These are phyloP conservation scores for Melierax canorus DNA, from an alignment of 2,113 vertebrate species.

Conservation along the genomic window DNA sequence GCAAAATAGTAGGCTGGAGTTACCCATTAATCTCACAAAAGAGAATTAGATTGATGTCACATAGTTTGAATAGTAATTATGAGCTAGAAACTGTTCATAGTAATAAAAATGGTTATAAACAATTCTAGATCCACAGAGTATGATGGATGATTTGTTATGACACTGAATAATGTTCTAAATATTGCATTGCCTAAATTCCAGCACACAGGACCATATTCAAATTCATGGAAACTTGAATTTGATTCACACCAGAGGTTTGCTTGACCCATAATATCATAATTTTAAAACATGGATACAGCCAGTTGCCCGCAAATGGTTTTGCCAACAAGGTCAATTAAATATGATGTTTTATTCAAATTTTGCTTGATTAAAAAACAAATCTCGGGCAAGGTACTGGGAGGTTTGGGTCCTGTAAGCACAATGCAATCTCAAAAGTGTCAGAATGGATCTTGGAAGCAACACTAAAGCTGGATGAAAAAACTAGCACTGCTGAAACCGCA, in stretches of 20 bases:
- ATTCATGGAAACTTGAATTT: not conserved
- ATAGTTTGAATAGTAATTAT: slow-evolving; percentile 2
- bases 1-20: not conserved
- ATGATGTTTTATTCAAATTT: not conserved
- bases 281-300: not conserved
- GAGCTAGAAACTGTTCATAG: not conserved
- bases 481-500: not conserved
- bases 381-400: not conserved
- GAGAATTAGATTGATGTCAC: slow-evolving; percentile 19
- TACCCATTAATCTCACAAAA: slow-evolving; percentile 14
- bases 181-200: not conserved
- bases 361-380: not conserved
- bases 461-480: not conserved
- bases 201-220: not conserved
- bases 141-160: slow-evolving; percentile 22
- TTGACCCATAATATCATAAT: not conserved
- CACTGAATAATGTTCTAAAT: slow-evolving; percentile 5
- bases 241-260: not conserved
- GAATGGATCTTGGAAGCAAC: not conserved
- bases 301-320: not conserved
- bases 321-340: not conserved
- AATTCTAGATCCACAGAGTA: not conserved
- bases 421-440: not conserved
- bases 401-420: not conserved
- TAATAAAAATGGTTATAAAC: slow-evolving; percentile 39